A percentile compares a stretch with the other conserved stretches of the same genome.
Evolutionary conservation across 1,140 invertebrate species (phyloP).

Genomic region (Penaeus chinensis): DNA sequence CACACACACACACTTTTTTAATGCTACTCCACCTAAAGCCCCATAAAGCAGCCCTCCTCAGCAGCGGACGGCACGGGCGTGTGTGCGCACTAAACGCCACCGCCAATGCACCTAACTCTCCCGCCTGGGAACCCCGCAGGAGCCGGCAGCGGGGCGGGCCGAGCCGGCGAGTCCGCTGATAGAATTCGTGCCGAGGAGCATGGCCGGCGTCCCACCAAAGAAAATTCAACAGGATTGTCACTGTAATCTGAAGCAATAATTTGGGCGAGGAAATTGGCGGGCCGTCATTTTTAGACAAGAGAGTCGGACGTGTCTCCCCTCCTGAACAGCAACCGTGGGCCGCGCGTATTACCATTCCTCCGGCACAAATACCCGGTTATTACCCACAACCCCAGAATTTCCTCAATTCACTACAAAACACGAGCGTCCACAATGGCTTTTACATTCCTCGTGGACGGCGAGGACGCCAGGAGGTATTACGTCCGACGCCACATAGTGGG

Average conservation of each 20-base stretch:
- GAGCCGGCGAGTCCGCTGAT: neutral
- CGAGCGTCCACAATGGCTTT: slow-evolving; percentile 16
- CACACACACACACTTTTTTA: too few species aligned
- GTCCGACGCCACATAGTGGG: slow-evolving; percentile 3
- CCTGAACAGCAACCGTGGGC: slow-evolving; percentile 21
- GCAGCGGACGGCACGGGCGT: too few species aligned
- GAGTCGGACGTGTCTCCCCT: slow-evolving; percentile 14
- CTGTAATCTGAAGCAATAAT: slow-evolving; percentile 33
- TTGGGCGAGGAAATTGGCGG: slow-evolving; percentile 20
- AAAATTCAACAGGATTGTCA: slow-evolving; percentile 25
- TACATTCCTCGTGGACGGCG: slow-evolving; percentile 10
- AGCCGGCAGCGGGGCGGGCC: too few species aligned
- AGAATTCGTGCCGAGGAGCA: neutral
- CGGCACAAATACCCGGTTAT: slow-evolving; percentile 28
- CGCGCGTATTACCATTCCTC: slow-evolving; percentile 25
- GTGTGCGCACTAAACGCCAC: too few species aligned
- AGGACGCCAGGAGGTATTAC: neutral
- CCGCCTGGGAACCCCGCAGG: too few species aligned
- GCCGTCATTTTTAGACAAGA: slow-evolving; percentile 23
- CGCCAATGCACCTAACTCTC: too few species aligned
- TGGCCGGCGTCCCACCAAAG: neutral
- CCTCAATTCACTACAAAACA: slow-evolving; percentile 30
- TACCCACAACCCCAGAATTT: slow-evolving; percentile 32
- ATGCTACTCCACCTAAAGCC: too few species aligned
- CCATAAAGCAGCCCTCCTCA: too few species aligned